These are phyloP conservation scores for Monomorium pharaonis DNA, from an alignment of 1,140 invertebrate species.

Conservation along the genomic window DNA sequence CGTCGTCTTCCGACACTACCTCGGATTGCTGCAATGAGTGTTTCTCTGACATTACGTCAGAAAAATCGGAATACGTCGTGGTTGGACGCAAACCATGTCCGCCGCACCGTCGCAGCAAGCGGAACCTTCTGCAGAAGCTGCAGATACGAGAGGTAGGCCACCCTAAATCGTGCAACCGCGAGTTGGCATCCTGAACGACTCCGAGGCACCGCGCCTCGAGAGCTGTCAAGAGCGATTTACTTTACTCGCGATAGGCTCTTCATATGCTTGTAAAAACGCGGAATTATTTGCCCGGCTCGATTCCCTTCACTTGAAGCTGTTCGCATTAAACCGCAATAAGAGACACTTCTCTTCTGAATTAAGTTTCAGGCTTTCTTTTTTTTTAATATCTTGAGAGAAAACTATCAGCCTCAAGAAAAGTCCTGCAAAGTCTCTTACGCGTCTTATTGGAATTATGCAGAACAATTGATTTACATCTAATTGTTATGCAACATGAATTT, in stretches of 20 bases:
- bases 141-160: constrained; percentile 80
- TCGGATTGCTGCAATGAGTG: constrained; percentile 83
- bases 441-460: neutral
- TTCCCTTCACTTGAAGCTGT: neutral
- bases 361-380: neutral
- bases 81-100: constrained; percentile 79
- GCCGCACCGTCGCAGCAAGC: constrained; percentile 73
- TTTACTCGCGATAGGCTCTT: neutral
- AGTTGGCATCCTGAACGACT: constrained; percentile 59
- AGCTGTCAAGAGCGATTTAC: constrained; percentile 58
- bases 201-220: neutral
- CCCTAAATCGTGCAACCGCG: constrained; percentile 71
- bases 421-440: neutral
- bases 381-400: neutral
- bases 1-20: constrained; percentile 85
- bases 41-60: constrained; percentile 83
- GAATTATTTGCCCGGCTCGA: neutral
- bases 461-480: neutral
- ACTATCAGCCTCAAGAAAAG: too few relatives aligned
- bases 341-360: neutral
- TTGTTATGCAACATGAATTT: neutral
- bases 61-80: constrained; percentile 79
- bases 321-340: neutral
- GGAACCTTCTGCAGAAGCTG: constrained; percentile 81
- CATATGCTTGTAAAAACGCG: neutral